Evolutionary conservation across 2,888 invertebrate species (phyloP), one percentile per base, ranked within the genome.

Genomic region (Bruchidius siliquastri): DNA sequence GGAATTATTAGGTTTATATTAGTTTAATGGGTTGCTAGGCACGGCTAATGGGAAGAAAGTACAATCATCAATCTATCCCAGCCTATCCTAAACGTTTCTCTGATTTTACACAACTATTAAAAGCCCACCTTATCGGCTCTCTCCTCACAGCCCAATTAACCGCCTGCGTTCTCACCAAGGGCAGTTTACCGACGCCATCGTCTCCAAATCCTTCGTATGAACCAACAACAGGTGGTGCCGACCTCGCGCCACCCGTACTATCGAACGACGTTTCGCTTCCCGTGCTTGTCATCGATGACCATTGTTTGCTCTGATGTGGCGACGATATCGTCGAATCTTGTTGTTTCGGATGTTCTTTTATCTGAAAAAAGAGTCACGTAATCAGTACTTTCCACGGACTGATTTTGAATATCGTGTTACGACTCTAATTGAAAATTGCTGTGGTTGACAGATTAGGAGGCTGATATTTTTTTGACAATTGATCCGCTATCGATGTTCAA

Each of bases 221-320:
- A 22, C 79, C 80, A 20, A 84, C 80, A 21, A 84, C 75, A 2
- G 86, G 85, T 6, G 86, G 85, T 2, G 86, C 86, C 3, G 86
- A 85, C 26, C 82, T 83, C 0, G 85, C 81, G 0, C 81, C 80
- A 21, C 83, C 83, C 67, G 81, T 78, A 73, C 85, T 85, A 0
- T 84, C 84, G 75, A 84, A 84, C 0, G 71, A 67, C 21, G 86
- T 84, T 73, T 86, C 86, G 75, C 85, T 86, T 21, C 83, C 83
- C 3, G 84, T 83, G 74, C 84, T 85, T 2, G 82, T 84, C 49
- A 49, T 49, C n/a, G 84, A 84, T 0, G 85, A 85, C 85, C 85
- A 86, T 72, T 84, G 83, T 74, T 84, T 83, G 21, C 80, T 80
- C 30, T 78, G 72, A n/a, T 72, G 68, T 4, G 78, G 74, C 6